These are phyloP conservation scores for Ctenopoma kingsleyae DNA, from an alignment of 2,797 vertebrate species.

Conservation along the genomic window DNA sequence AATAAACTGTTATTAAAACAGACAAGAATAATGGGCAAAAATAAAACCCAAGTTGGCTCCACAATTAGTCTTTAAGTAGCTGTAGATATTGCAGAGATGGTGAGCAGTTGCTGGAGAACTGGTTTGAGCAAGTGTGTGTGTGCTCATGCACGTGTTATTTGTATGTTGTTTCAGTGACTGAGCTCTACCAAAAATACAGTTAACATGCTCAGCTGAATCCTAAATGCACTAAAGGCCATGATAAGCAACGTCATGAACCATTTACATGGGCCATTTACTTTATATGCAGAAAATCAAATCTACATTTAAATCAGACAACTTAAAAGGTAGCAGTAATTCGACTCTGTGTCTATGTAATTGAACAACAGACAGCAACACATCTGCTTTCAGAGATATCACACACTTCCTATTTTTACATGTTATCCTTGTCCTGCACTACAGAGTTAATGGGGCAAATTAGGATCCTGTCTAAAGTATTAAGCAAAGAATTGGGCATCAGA, in stretches of 20 bases:
- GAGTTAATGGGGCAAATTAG: constrained; percentile 73
- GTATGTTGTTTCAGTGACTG: constrained; percentile 41
- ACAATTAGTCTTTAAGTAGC: constrained; percentile 10
- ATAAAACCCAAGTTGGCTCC: too few species aligned
- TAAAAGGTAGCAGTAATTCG: constrained; percentile 73
- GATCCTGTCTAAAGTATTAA: constrained; percentile 55
- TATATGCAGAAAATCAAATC: constrained; percentile 68
- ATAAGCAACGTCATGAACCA: constrained; percentile 66
- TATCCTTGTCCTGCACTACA: constrained; percentile 53
- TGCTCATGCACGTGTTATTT: constrained; percentile 24
- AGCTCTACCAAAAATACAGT: constrained; percentile 59
- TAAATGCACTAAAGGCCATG: constrained; percentile 60
- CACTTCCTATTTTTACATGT: constrained; percentile 65
- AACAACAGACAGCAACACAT: constrained; percentile 65
- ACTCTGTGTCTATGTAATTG: constrained; percentile 62
- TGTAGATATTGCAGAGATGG: constrained; percentile 20
- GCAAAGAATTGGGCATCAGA: constrained; percentile 60
- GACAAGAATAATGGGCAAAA: neutral
- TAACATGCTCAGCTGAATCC: constrained; percentile 62
- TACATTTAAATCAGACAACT: constrained; percentile 71
- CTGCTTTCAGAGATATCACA: constrained; percentile 72
- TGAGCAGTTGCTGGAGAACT: constrained; percentile 36
- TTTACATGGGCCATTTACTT: constrained; percentile 75
- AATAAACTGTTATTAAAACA: neutral
- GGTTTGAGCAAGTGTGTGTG: neutral